Evolutionary conservation across 2,797 vertebrate species (phyloP), one percentile per base, ranked within the genome.

Genomic region (Peromyscus melanophrys): DNA sequence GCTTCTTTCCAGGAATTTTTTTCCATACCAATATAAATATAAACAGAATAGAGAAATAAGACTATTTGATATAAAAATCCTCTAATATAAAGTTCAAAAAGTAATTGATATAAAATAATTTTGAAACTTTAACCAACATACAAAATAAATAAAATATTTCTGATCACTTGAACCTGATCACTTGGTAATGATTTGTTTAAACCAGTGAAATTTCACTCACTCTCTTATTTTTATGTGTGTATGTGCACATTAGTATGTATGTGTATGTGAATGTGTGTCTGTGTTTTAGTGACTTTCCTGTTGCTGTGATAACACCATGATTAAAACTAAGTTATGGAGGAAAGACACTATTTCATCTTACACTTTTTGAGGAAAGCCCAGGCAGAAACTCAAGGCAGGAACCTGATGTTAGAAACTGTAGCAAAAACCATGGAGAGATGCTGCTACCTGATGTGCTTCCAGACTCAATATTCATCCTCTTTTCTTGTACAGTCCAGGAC

Each of bases 31-130:
- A 13, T 76, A 76, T 87, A 61, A 1, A 93, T 71, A 76, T 89
- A 93, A 76, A 57, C 17, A 65, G 27, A 37, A 59, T 57, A 57
- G 31, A 37, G 1, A 81, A 57, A 46, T n/a, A 52, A 80, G 31
- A 80, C 14, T 88, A 85, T 23, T 77, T 86, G n/a, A 82, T 92
- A 43, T 37, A n/a, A 23, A 87, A 93, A 94, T 82, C 17, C 17
- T n/a, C 13, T 52, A 78, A 40, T 9, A 71, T 9, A 2, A 34
- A 16, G 69, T 95, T 88, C 67, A 81, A 29, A 71, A 89, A 63
- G 69, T 40, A 92, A 77, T 59, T 43, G 3, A 85, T 71, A 40
- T 69, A 29, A 90, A 43, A 91, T n/a, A 59, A 43, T 76, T 76
- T 29, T 75, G 29, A 43, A 59, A 46, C 55, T 65, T 85, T 84